Conservation (phyloP, 92 coral and sea anemone species). For the Bergia puertoricense region DNA sequence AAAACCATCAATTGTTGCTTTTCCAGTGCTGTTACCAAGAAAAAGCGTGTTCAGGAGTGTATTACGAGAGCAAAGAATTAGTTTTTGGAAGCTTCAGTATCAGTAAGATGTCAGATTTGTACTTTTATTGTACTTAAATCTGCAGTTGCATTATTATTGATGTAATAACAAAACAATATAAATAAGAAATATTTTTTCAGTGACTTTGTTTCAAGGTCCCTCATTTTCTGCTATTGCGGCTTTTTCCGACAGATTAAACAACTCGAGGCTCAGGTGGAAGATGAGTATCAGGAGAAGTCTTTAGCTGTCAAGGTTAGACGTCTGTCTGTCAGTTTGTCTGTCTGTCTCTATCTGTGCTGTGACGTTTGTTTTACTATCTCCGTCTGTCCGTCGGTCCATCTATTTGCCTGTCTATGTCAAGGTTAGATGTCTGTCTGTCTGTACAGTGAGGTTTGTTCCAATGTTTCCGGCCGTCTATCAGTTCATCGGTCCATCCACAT, state of each 20-base stretch:
- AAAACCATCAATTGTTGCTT: neutral
- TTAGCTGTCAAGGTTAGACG: slow-evolving; percentile 78
- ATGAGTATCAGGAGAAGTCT: slow-evolving; percentile 89
- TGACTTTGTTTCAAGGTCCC: neutral
- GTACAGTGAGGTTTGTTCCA: too few relatives aligned
- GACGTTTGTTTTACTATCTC: too few relatives aligned
- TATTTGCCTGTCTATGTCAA: too few relatives aligned
- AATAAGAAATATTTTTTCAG: neutral
- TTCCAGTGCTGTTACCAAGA: neutral
- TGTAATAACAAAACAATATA: neutral
- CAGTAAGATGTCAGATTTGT: neutral
- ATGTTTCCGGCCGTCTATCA: too few relatives aligned
- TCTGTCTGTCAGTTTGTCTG: neutral
- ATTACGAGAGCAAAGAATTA: too few relatives aligned
- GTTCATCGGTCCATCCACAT: too few relatives aligned
- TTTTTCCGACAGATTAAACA: slow-evolving; percentile 75
- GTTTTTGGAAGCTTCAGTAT: too few relatives aligned
- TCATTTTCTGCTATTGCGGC: neutral
- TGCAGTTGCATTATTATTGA: too few relatives aligned
- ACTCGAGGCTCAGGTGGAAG: slow-evolving; percentile 93
- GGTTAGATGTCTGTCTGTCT: neutral
- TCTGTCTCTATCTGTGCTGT: neutral
- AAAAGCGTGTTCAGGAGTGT: neutral
- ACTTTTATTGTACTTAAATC: neutral
- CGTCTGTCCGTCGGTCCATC: neutral